Percentiles rank a stretch among this genome's conserved stretches.
These are phyloP conservation scores for Piprites chloris DNA, from an alignment of 2,113 vertebrate species.

Conservation along the genomic window DNA sequence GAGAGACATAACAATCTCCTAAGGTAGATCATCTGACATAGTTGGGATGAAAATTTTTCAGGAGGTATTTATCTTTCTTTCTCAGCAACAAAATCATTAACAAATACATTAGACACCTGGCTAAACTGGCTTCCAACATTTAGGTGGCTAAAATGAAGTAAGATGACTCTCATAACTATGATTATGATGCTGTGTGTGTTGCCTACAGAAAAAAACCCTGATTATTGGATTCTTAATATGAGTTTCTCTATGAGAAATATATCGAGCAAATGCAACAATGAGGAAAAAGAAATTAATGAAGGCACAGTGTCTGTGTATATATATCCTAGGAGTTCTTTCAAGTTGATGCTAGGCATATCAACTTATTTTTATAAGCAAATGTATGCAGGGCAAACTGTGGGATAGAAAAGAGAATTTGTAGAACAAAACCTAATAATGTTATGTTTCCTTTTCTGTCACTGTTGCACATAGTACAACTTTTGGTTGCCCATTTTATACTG, in stretches of 20 bases:
- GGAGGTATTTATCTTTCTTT: background rate
- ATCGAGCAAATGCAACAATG: background rate
- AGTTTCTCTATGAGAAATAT: background rate
- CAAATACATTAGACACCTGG: background rate
- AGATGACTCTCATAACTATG: background rate
- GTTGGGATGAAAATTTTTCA: background rate
- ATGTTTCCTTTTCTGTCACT: background rate
- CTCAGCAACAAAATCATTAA: background rate
- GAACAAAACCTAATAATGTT: background rate
- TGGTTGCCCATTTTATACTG: background rate
- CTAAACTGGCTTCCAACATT: background rate
- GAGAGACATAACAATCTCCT: background rate
- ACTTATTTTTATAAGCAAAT: background rate
- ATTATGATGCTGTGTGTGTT: background rate
- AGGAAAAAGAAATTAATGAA: background rate
- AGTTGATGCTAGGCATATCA: background rate
- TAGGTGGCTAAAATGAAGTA: background rate
- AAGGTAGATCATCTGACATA: background rate
- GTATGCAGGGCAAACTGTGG: background rate
- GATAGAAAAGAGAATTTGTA: background rate
- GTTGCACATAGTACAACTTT: background rate
- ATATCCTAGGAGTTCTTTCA: background rate
- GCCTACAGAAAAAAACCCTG: background rate
- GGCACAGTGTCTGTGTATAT: background rate
- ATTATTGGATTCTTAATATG: background rate